phyloP scores from a whole-genome alignment of 2,797 vertebrate species.

The Sebastes vulpes region DNA sequence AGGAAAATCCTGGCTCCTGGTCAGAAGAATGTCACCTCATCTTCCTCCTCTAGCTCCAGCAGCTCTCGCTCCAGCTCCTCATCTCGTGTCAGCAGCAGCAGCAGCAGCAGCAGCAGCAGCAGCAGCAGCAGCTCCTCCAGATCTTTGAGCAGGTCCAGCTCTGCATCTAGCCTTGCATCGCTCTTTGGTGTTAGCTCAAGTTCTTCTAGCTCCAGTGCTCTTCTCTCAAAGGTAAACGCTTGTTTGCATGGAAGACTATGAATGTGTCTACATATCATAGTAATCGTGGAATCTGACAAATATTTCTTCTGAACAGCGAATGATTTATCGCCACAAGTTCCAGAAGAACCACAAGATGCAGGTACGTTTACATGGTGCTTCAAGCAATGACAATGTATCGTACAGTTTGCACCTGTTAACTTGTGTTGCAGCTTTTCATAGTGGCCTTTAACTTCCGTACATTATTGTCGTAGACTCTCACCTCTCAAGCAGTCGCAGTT shows the following conservation, averaged over 20 bases:
- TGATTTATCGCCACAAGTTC: slow-evolving; percentile 43
- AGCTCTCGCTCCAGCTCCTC: slow-evolving; percentile 58
- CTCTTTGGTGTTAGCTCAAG: slow-evolving; percentile 69
- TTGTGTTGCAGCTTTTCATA: not conserved
- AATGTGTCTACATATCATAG: not conserved
- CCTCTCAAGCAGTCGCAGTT: slow-evolving; percentile 27
- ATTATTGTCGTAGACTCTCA: slow-evolving; percentile 35
- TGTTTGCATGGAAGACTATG: not conserved
- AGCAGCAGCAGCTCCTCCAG: slow-evolving; percentile 9
- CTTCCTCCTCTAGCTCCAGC: slow-evolving; percentile 60
- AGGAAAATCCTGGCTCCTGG: slow-evolving; percentile 80
- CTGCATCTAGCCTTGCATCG: slow-evolving; percentile 62
- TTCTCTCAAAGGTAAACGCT: slow-evolving; percentile 36
- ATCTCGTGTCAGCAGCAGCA: slow-evolving; percentile 6
- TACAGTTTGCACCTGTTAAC: not conserved
- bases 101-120: slow-evolving; percentile 6
- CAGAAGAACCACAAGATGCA: slow-evolving; percentile 66
- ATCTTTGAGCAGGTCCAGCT: slow-evolving; percentile 48
- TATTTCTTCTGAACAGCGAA: slow-evolving; percentile 43
- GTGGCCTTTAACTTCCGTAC: not conserved
- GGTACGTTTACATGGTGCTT: slow-evolving; percentile 45
- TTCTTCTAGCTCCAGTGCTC: slow-evolving; percentile 61
- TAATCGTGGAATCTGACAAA: not conserved
- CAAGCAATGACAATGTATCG: not conserved
- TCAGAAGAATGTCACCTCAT: slow-evolving; percentile 40